A percentile compares a stretch with the other conserved stretches of the same genome.
Conservation (phyloP, 2,888 invertebrate genomes). For the Cenopis cana region DNA sequence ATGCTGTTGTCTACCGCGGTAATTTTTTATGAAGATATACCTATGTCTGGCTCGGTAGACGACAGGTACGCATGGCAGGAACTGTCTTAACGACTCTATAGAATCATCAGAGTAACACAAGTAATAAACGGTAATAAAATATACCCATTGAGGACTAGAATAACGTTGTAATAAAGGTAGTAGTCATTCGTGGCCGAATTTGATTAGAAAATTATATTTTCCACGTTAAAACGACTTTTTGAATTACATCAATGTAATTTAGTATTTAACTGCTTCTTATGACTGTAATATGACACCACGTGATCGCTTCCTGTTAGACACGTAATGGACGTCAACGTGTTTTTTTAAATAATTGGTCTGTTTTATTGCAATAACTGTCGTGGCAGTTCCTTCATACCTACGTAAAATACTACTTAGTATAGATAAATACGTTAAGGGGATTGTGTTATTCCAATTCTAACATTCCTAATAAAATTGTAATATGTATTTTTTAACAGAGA, state of each 20-base stretch:
- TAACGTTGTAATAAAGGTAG: not conserved
- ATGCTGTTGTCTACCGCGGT: no score
- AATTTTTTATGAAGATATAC: no score
- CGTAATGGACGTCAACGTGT: slow-evolving; percentile 11
- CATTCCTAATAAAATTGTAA: slow-evolving; percentile 43
- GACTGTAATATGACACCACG: slow-evolving; percentile 12
- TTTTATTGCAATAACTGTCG: slow-evolving; percentile 19
- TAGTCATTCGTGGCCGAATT: not conserved
- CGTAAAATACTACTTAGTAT: slow-evolving; percentile 12
- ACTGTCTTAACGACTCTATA: not conserved
- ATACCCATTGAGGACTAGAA: not conserved
- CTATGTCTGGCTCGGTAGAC: no score
- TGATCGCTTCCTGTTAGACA: slow-evolving; percentile 19
- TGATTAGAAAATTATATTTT: slow-evolving; percentile 4
- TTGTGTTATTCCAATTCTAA: slow-evolving; percentile 59
- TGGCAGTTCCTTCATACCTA: slow-evolving; percentile 15
- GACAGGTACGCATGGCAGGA: no score
- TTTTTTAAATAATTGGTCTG: slow-evolving; percentile 5
- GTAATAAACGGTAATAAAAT: not conserved
- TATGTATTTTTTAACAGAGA: slow-evolving; percentile 14
- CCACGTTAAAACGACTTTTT: slow-evolving; percentile 21
- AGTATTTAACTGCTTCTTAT: slow-evolving; percentile 21
- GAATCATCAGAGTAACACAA: not conserved
- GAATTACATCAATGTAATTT: slow-evolving; percentile 21
- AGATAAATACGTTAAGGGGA: slow-evolving; percentile 23